Evolutionary conservation across 2,113 vertebrate species (phyloP).

Genomic region (Prietella phreatophila): DNA sequence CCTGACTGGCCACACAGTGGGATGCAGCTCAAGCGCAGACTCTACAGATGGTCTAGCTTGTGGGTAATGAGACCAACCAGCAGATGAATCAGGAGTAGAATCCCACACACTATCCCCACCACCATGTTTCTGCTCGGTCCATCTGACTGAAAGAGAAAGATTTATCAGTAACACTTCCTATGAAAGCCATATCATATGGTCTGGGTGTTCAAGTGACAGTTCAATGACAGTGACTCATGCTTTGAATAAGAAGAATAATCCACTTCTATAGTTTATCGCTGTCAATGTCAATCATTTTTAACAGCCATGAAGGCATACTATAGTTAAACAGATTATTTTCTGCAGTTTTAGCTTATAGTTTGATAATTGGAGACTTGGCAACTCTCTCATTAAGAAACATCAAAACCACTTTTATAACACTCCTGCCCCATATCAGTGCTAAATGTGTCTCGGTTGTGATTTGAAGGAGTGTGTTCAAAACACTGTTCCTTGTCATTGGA

Average conservation of each 20-base stretch:
- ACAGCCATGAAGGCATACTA: not conserved
- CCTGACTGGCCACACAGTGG: conserved; percentile 73
- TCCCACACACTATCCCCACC: conserved; percentile 68
- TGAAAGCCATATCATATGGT: not conserved
- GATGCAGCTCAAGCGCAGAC: conserved; percentile 65
- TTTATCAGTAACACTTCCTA: not conserved
- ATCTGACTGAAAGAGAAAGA: conserved; percentile 56
- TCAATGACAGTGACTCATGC: not conserved
- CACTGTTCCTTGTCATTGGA: too few species aligned
- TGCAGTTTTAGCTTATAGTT: too few species aligned
- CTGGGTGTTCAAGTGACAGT: not conserved
- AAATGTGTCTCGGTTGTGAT: too few species aligned
- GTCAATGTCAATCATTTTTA: not conserved
- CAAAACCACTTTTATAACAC: too few species aligned
- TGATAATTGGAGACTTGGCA: too few species aligned
- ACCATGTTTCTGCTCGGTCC: conserved; percentile 63
- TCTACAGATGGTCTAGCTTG: conserved; percentile 77
- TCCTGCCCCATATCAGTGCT: too few species aligned
- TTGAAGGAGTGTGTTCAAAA: too few species aligned
- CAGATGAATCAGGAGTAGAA: conserved; percentile 71
- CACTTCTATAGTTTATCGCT: not conserved
- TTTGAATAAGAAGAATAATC: not conserved
- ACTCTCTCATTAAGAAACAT: too few species aligned
- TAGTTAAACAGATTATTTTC: too few species aligned
- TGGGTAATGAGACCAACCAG: conserved; percentile 72